phyloP scores from a whole-genome alignment of 2,888 invertebrate species.

The Spilosoma lubricipeda region DNA sequence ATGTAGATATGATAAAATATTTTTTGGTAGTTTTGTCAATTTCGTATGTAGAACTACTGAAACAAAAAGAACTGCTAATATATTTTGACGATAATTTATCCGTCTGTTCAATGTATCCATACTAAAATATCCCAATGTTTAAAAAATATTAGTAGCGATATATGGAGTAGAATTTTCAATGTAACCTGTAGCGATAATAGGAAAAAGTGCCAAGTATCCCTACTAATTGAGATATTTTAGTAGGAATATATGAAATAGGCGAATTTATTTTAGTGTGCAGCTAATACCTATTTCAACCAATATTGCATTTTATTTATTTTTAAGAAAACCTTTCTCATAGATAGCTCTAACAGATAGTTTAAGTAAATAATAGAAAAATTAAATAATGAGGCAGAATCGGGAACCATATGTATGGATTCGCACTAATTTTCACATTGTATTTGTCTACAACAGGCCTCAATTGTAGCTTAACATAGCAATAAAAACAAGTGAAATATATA shows the following conservation, averaged over 20 bases:
- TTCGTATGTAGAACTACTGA: not conserved
- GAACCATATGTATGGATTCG: conserved; percentile 7
- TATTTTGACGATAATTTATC: not conserved
- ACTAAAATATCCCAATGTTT: no score
- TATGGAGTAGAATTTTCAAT: no score
- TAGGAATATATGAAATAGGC: no score
- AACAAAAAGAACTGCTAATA: not conserved
- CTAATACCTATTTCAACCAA: conserved; percentile 8
- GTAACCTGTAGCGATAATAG: no score
- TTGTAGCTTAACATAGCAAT: not conserved
- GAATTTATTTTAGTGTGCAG: conserved; percentile 2
- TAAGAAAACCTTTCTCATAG: conserved; percentile 13
- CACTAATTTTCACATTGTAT: not conserved
- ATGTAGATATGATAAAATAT: not conserved
- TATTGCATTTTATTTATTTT: conserved; percentile 37
- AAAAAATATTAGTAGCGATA: no score
- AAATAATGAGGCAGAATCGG: conserved; percentile 45
- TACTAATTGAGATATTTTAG: no score
- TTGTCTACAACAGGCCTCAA: not conserved
- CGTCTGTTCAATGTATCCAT: no score
- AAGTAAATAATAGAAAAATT: conserved; percentile 28
- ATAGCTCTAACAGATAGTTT: conserved; percentile 22
- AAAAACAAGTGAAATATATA: conserved; percentile 1
- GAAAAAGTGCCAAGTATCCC: no score
- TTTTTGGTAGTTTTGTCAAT: not conserved